These are phyloP conservation scores for Xyrichtys novacula DNA, from an alignment of 2,797 vertebrate genomes.

Conservation along the genomic window DNA sequence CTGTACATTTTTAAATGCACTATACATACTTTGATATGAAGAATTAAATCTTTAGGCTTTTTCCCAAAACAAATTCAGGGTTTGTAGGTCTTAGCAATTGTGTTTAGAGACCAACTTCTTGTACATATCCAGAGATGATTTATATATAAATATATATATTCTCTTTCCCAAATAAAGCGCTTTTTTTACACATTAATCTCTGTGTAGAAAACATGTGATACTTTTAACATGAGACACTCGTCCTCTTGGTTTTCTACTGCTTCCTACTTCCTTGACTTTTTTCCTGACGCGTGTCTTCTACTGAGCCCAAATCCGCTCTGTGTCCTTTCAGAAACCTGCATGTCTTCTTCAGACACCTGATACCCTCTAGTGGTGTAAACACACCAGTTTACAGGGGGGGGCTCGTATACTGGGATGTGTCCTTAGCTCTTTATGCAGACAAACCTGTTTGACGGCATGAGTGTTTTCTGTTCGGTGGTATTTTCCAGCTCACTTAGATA, in stretches of 20 bases:
- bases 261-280: neutral
- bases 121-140: constrained; percentile 46
- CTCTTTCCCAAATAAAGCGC: constrained; percentile 34
- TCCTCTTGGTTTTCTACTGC: neutral
- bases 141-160: constrained; percentile 49
- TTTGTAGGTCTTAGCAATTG: constrained; percentile 28
- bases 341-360: constrained; percentile 24
- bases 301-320: constrained; percentile 3
- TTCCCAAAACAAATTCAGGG: constrained; percentile 21
- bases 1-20: constrained; percentile 58
- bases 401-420: neutral
- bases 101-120: constrained; percentile 39
- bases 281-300: neutral
- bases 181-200: neutral
- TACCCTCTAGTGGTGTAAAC: constrained; percentile 55
- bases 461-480: neutral
- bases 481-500: neutral
- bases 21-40: constrained; percentile 7
- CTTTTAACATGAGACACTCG: neutral
- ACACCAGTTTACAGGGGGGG: neutral
- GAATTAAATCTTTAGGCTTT: neutral
- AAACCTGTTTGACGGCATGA: constrained; percentile 36
- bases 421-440: neutral
- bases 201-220: neutral
- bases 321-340: neutral